These are phyloP conservation scores for Lophochroa leadbeateri DNA, from an alignment of 2,113 vertebrate species.

Conservation along the genomic window DNA sequence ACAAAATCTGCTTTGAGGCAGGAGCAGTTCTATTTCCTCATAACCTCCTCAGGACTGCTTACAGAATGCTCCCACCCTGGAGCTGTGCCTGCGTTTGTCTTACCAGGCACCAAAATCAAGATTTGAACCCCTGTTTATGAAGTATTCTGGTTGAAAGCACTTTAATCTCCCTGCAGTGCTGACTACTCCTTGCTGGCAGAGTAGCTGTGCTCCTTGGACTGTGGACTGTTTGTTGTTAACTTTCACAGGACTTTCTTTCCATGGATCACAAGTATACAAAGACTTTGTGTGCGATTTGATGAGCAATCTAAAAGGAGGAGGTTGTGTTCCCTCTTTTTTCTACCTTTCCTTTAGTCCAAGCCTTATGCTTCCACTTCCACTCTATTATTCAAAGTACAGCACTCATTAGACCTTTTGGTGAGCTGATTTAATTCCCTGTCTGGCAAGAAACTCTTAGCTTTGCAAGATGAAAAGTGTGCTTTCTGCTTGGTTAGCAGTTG, in stretches of 20 bases:
- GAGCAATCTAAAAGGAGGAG: neutral
- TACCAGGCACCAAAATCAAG: neutral
- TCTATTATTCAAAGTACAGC: neutral
- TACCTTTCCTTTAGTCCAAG: neutral
- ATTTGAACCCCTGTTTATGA: neutral
- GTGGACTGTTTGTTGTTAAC: neutral
- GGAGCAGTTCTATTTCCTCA: neutral
- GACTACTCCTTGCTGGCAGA: neutral
- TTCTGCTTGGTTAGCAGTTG: slow-evolving; percentile 5
- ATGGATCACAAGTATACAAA: neutral
- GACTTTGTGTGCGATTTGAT: neutral
- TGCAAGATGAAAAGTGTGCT: neutral
- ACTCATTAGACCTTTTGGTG: neutral
- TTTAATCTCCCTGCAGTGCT: neutral
- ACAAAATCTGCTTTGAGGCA: neutral
- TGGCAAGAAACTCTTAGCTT: neutral
- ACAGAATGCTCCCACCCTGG: too few species aligned
- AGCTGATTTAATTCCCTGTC: neutral
- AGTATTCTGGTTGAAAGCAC: neutral
- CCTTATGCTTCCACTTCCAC: neutral
- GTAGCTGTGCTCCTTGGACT: neutral
- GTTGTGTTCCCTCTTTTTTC: neutral
- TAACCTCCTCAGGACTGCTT: neutral
- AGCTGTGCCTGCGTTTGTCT: neutral
- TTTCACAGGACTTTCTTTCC: neutral